phyloP scores from a whole-genome alignment of 2,113 vertebrate genomes.

The Galeopterus variegatus region DNA sequence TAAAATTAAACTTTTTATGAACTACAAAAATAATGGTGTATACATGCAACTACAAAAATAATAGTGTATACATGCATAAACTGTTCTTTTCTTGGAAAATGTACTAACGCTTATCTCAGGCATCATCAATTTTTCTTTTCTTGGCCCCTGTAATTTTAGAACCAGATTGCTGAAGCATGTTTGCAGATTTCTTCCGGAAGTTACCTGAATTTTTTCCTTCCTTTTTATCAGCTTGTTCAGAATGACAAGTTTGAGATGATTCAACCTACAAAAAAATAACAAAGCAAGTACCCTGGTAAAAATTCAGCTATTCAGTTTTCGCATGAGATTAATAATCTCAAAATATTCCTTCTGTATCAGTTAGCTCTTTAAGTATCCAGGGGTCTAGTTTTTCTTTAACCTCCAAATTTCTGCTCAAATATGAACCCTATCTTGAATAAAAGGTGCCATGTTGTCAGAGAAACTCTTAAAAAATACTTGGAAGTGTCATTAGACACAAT shows the following conservation, averaged over 20 bases:
- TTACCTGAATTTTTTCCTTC: constrained; percentile 65
- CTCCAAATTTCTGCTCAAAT: constrained; percentile 20
- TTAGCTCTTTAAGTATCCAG: not conserved
- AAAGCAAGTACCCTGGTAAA: constrained; percentile 6
- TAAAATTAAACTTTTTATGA: constrained; percentile 54
- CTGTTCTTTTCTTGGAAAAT: constrained; percentile 17
- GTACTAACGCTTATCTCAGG: constrained; percentile 69
- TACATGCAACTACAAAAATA: constrained; percentile 57
- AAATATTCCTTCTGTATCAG: not conserved
- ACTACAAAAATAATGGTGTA: constrained; percentile 32
- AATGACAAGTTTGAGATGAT: constrained; percentile 50
- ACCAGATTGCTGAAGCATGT: constrained; percentile 85
- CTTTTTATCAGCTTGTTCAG: constrained; percentile 59
- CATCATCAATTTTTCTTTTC: constrained; percentile 83
- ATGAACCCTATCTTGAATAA: not conserved
- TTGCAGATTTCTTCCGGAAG: constrained; percentile 84
- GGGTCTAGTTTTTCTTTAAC: not conserved
- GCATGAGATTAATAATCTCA: constrained; percentile 3
- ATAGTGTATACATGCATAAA: not conserved
- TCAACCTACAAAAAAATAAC: constrained; percentile 81
- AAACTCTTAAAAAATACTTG: not conserved
- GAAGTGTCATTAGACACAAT: not conserved
- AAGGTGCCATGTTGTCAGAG: not conserved
- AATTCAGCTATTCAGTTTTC: not conserved
- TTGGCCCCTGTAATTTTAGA: constrained; percentile 85